phyloP scores from a whole-genome alignment of 2,113 vertebrate species.

The Psittacus erithacus region DNA sequence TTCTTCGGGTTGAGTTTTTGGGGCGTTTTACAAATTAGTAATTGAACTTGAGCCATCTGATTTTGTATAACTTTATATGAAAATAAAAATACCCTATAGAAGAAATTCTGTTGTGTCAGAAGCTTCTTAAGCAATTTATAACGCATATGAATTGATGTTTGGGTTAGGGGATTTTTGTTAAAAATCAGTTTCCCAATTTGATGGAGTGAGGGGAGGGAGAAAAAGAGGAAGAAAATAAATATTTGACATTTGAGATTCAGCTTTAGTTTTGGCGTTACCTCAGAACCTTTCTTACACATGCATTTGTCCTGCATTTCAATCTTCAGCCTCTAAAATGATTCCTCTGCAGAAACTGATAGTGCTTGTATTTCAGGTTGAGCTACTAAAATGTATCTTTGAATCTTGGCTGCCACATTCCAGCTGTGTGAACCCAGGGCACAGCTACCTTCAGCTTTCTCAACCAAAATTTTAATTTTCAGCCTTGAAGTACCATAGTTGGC shows the following conservation, averaged over 20 bases:
- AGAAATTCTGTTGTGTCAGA: not conserved
- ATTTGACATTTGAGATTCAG: not conserved
- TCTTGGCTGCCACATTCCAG: not conserved
- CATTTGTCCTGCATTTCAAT: not conserved
- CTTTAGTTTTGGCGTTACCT: not conserved
- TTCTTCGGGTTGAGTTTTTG: not conserved
- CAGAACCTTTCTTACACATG: not conserved
- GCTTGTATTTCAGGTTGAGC: not conserved
- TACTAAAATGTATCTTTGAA: not conserved
- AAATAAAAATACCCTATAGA: not conserved
- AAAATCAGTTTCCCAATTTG: not conserved
- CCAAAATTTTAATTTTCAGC: not conserved
- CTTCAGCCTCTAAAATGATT: not conserved
- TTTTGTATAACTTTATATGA: not conserved
- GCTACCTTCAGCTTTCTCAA: not conserved
- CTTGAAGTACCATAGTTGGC: not conserved
- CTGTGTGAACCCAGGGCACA: not conserved
- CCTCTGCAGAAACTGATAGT: not conserved
- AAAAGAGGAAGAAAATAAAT: not conserved
- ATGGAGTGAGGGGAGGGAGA: not conserved
- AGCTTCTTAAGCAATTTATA: not conserved
- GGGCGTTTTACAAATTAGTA: not conserved
- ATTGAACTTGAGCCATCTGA: not conserved
- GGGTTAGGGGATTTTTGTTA: not conserved
- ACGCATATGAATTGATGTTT: not conserved